Evolutionary conservation across 2,113 vertebrate species (phyloP).

Genomic region (pig (Sus scrofa)): T2T-Sscrofa CM000813.6:160854501-160855000

Average conservation of each 20-base stretch:
- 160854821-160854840: not conserved
- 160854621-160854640: slow-evolving; percentile 77
- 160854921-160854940: not conserved
- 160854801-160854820: slow-evolving; percentile 20
- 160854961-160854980: not conserved
- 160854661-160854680: slow-evolving; percentile 72
- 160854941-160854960: not conserved
- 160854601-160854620: slow-evolving; percentile 83
- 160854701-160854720: slow-evolving; percentile 83
- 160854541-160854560: slow-evolving; percentile 66
- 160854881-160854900: not conserved
- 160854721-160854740: slow-evolving; percentile 68
- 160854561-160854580: slow-evolving; percentile 65
- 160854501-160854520: slow-evolving; percentile 74
- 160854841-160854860: slow-evolving; percentile 43
- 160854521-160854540: slow-evolving; percentile 72
- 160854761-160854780: slow-evolving; percentile 60
- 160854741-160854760: slow-evolving; percentile 62
- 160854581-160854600: slow-evolving; percentile 84
- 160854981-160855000: not conserved
- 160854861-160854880: not conserved
- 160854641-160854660: slow-evolving; percentile 80
- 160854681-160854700: slow-evolving; percentile 79
- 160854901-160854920: slow-evolving; percentile 63
- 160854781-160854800: slow-evolving; percentile 47